phyloP scores from a whole-genome alignment of 1,140 invertebrate species.

The Venustaconcha ellipsiformis region DNA sequence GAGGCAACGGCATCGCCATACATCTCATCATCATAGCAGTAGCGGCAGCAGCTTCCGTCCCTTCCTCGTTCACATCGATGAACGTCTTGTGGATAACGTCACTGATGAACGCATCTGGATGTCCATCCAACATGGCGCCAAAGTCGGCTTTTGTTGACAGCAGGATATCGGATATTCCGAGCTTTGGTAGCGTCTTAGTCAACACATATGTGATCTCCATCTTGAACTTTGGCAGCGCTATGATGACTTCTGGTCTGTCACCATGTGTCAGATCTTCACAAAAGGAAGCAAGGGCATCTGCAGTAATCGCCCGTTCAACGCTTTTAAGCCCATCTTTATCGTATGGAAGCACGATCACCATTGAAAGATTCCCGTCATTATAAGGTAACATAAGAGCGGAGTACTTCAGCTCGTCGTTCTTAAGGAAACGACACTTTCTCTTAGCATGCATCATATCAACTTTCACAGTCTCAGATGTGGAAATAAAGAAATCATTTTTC shows the following conservation, averaged over 20 bases:
- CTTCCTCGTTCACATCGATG: constrained; percentile 69
- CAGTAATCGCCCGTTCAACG: constrained; percentile 71
- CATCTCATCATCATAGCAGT: constrained; percentile 47
- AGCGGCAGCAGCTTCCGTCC: constrained; percentile 68
- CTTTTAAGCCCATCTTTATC: constrained; percentile 55
- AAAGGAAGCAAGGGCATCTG: constrained; percentile 66
- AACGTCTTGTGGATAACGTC: constrained; percentile 65
- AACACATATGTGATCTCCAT: constrained; percentile 74
- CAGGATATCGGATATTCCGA: constrained; percentile 77
- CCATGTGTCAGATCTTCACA: constrained; percentile 4
- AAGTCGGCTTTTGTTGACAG: constrained; percentile 73
- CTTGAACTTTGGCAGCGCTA: constrained; percentile 77
- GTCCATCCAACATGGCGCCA: constrained; percentile 65
- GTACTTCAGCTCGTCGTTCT: constrained; percentile 73
- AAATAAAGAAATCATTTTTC: constrained; percentile 21
- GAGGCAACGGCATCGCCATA: constrained; percentile 20
- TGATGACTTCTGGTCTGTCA: constrained; percentile 33
- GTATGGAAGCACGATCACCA: constrained; percentile 82
- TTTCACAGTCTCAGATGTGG: constrained; percentile 10
- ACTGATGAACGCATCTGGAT: constrained; percentile 30
- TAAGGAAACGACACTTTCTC: constrained; percentile 5
- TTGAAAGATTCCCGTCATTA: constrained; percentile 72
- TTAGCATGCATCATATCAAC: constrained; percentile 33
- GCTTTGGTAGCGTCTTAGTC: constrained; percentile 54
- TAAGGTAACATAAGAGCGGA: constrained; percentile 81